Conservation (phyloP, 2,888 invertebrate genomes). For the Drosophila subquinaria region DNA sequence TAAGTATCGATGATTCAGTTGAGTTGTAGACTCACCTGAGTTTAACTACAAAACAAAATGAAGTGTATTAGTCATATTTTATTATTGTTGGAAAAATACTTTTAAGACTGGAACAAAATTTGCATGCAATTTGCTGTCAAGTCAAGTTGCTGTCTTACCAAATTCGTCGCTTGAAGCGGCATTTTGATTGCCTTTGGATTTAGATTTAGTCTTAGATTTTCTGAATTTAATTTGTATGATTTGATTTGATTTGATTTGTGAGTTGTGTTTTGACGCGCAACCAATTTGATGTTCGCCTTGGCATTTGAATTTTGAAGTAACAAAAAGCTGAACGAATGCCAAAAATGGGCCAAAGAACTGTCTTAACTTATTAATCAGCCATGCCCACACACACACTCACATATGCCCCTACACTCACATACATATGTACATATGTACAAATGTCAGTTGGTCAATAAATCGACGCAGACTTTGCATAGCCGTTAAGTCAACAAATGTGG, state of each 20-base stretch:
- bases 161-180: slow-evolving; percentile 53
- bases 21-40: not conserved
- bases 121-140: slow-evolving; percentile 47
- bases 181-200: slow-evolving; percentile 40
- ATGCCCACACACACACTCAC: slow-evolving; percentile 34
- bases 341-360: slow-evolving; percentile 30
- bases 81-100: slow-evolving; percentile 1
- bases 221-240: slow-evolving; percentile 22
- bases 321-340: slow-evolving; percentile 1
- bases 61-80: slow-evolving; percentile 39
- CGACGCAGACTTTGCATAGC: slow-evolving; percentile 76
- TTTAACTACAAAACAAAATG: not conserved
- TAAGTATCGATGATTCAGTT: slow-evolving; percentile 34
- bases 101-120: slow-evolving; percentile 25
- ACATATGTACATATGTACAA: not conserved
- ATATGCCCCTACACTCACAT: slow-evolving; percentile 10
- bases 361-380: slow-evolving; percentile 51
- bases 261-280: slow-evolving; percentile 20
- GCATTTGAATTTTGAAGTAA: slow-evolving; percentile 33
- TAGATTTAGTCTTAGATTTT: slow-evolving; percentile 18
- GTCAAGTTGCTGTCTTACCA: slow-evolving; percentile 33
- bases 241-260: slow-evolving; percentile 59
- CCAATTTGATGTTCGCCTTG: slow-evolving; percentile 52
- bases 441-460: slow-evolving; percentile 64
- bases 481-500: slow-evolving; percentile 70